These are phyloP conservation scores for Synanthedon vespiformis DNA, from an alignment of 2,888 invertebrate genomes.

Conservation along the genomic window DNA sequence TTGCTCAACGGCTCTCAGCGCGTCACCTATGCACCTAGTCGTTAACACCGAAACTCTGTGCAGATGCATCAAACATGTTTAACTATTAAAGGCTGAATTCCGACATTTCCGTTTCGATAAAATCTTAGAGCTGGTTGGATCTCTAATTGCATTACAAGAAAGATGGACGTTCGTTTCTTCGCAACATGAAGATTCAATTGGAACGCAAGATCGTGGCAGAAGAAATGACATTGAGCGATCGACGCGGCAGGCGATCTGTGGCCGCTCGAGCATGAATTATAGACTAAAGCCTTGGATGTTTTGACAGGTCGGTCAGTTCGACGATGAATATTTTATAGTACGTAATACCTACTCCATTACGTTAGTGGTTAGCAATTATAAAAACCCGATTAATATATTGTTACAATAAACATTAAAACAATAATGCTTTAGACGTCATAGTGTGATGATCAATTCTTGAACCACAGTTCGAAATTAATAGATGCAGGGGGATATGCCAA, in stretches of 20 bases:
- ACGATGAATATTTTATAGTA: slow-evolving; percentile 4
- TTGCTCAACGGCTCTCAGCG: slow-evolving; percentile 6
- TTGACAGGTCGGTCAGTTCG: slow-evolving; percentile 28
- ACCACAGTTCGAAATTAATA: too few relatives aligned
- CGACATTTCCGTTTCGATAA: not conserved
- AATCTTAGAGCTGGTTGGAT: not conserved
- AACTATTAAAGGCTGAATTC: slow-evolving; percentile 6
- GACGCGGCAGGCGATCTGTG: slow-evolving; percentile 24
- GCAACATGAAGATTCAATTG: slow-evolving; percentile 25
- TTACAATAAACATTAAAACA: too few relatives aligned
- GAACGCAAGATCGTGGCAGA: slow-evolving; percentile 33
- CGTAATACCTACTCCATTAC: too few relatives aligned
- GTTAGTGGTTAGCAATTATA: too few relatives aligned
- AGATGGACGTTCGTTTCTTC: not conserved
- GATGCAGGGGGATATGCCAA: too few relatives aligned
- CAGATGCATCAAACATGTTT: not conserved
- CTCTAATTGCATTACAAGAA: not conserved
- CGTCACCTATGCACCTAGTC: slow-evolving; percentile 3
- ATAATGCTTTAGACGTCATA: too few relatives aligned
- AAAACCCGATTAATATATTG: too few relatives aligned
- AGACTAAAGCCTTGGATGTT: slow-evolving; percentile 33
- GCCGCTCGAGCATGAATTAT: slow-evolving; percentile 39
- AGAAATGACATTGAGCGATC: slow-evolving; percentile 52
- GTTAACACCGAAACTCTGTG: not conserved
- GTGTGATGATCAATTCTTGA: too few relatives aligned